Evolutionary conservation across 2,888 invertebrate species (phyloP), one percentile per base, ranked within the genome.

Genomic region (Acrobasis repandana): DNA sequence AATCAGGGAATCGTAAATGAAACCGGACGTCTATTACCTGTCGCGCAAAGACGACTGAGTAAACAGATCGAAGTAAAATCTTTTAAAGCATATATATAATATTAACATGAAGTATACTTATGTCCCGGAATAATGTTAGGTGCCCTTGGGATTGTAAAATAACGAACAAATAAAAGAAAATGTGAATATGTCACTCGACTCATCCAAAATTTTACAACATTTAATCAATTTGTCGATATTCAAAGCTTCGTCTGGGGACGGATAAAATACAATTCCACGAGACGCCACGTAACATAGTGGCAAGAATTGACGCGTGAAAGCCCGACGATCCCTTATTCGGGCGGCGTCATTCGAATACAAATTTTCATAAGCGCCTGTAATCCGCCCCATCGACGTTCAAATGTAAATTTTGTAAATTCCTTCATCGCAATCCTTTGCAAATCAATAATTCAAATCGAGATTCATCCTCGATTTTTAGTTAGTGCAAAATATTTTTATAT

Each of bases 381-480:
- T 76, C 73, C 74, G 60, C 72, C 76, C 72, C 69, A 66, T 70
- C 63, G 63, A 66, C 70, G 70, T 76, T 76, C 70, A 76, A 77
- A 80, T 82, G 79, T 76, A 75, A 81, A 82, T 79, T 81, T 64
- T 58, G 66, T 67, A 72, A 70, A 72, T 71, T 77, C 68, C 77
- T 74, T 77, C 75, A 75, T 79, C 81, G 77, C 74, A 79, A 81
- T 79, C 80, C 77, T 81, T 81, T 77, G 71, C 66, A 71, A 78
- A 81, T 80, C 76, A 77, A 61, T 69, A 73, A 80, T 78, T 79
- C 72, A 72, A 72, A 71, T 74, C 52, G 66, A 62, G 66, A 61
- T 63, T 62, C 61, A 58, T 43, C 28, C 28, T 33, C n/a, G n/a
- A 14, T 33, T 14, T 33, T 33, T 18, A 1, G 6, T 43, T n/a